Conservation (phyloP, 2,888 invertebrate genomes). For the Drosophila barbarae region DNA sequence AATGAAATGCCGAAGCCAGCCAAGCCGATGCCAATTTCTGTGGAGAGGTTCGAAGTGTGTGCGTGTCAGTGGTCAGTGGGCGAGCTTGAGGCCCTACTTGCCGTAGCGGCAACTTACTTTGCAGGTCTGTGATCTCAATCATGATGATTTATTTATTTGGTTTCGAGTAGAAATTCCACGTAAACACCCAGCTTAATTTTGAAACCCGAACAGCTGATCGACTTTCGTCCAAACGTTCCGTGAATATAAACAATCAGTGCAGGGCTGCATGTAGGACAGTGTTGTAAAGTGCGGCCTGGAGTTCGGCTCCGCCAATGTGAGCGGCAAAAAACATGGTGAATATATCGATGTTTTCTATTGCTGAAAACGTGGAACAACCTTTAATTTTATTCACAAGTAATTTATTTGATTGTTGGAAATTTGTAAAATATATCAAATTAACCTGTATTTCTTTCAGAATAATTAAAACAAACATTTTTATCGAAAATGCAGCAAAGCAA, state of each 20-base stretch:
- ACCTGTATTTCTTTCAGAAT: too few species aligned
- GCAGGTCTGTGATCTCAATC: constrained; percentile 91
- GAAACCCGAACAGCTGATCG: constrained; percentile 44
- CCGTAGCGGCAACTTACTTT: constrained; percentile 83
- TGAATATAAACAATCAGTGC: constrained; percentile 59
- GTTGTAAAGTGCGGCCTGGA: constrained; percentile 8
- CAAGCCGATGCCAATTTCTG: constrained; percentile 98
- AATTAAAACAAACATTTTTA: too few species aligned
- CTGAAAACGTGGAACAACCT: too few species aligned
- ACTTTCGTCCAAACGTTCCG: constrained; percentile 57
- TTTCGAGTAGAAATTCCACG: constrained; percentile 53
- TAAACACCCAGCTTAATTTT: constrained; percentile 58
- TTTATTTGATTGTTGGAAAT: too few species aligned
- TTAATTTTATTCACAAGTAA: too few species aligned
- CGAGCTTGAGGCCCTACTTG: background rate
- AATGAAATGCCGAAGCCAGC: constrained; percentile 98
- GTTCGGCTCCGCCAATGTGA: background rate
- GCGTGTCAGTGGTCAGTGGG: constrained; percentile 5
- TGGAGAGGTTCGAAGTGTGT: constrained; percentile 59
- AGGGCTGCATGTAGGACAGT: constrained; percentile 46
- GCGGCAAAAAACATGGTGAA: too few species aligned
- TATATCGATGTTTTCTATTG: too few species aligned
- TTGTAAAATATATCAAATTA: too few species aligned
- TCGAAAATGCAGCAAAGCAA: too few species aligned
- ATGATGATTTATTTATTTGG: constrained; percentile 80